phyloP scores from a whole-genome alignment of 2,113 vertebrate species.

The Trogon surrucura region DNA sequence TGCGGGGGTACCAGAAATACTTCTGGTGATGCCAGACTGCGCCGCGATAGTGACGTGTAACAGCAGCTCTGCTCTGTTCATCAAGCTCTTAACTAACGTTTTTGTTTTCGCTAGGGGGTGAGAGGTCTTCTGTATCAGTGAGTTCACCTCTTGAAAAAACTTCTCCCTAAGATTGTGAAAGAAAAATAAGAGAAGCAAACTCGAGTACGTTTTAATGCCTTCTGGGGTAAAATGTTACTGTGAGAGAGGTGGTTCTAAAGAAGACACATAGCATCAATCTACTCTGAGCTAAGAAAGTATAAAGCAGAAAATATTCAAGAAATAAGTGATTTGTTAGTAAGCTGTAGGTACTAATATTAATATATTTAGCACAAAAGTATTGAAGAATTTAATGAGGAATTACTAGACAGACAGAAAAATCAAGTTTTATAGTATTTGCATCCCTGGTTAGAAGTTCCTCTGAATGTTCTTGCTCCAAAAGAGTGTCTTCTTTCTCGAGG shows the following conservation, averaged over 20 bases:
- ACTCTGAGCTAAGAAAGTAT: background rate
- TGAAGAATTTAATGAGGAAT: background rate
- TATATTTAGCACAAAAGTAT: background rate
- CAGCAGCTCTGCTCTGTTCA: constrained; percentile 95
- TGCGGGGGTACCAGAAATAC: constrained; percentile 88
- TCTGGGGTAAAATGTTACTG: background rate
- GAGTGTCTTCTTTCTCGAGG: background rate
- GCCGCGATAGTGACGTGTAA: constrained; percentile 96
- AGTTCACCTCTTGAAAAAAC: constrained; percentile 95
- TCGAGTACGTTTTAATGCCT: background rate
- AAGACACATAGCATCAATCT: background rate
- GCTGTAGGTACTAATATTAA: background rate
- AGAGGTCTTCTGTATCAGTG: constrained; percentile 80
- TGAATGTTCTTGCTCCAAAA: background rate
- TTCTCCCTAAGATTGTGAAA: constrained; percentile 83
- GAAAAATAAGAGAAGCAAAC: background rate
- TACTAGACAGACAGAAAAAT: background rate
- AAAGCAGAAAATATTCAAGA: background rate
- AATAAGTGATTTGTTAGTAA: background rate
- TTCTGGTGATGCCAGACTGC: constrained; percentile 88
- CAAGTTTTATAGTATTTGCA: background rate
- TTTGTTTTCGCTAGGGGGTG: constrained; percentile 91
- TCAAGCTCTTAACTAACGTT: constrained; percentile 91
- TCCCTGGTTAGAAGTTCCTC: background rate
- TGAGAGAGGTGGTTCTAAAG: background rate